Evolutionary conservation across 2,113 vertebrate species (phyloP).

Genomic region (Rhadina sibilatrix): DNA sequence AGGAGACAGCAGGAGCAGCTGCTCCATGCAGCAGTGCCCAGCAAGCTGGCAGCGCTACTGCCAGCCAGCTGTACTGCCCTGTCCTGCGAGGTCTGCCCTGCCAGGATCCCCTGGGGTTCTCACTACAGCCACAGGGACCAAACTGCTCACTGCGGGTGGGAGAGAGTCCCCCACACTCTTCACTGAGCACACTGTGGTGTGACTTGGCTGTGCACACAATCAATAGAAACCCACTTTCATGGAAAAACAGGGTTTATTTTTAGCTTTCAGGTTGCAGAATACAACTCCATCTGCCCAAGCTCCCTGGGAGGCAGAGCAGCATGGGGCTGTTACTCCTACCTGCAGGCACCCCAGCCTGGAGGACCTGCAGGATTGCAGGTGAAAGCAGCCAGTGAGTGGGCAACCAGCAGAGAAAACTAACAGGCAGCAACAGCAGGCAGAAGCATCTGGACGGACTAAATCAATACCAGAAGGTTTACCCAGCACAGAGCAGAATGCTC

Average conservation of each 20-base stretch:
- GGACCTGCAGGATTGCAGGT: fast-evolving
- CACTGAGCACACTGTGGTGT: neutral
- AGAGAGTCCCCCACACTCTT: fast-evolving
- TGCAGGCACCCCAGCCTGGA: neutral
- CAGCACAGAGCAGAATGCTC: neutral
- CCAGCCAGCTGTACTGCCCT: neutral
- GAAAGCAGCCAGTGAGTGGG: neutral
- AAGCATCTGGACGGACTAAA: too few species aligned
- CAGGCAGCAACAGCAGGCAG: neutral
- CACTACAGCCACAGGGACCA: neutral
- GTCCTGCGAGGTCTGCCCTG: fast-evolving
- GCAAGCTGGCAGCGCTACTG: fast-evolving
- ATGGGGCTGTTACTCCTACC: fast-evolving
- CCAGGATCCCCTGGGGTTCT: neutral
- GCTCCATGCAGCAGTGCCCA: neutral
- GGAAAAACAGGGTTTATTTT: neutral
- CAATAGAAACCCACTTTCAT: neutral
- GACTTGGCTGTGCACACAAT: neutral
- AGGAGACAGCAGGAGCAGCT: neutral
- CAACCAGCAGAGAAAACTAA: neutral
- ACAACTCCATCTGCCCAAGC: neutral
- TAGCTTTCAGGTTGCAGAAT: neutral
- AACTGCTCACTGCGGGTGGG: neutral
- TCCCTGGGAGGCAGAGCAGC: neutral
- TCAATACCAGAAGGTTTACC: neutral